phyloP scores from a whole-genome alignment of 2,888 invertebrate species.

The Erpobdella octoculata region DNA sequence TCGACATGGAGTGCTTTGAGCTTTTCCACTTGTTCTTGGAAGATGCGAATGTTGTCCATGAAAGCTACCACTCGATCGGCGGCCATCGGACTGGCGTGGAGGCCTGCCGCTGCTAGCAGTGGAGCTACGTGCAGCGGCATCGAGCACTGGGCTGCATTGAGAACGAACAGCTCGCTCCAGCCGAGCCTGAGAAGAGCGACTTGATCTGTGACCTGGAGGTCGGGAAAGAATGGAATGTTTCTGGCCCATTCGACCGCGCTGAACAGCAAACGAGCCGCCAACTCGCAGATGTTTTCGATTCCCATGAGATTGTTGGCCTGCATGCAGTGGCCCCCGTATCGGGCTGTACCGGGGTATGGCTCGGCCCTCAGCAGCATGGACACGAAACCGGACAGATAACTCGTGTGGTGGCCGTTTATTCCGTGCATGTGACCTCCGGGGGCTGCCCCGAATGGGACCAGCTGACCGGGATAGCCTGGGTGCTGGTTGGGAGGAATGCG shows the following conservation, averaged over 20 bases:
- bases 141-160: conserved; percentile 94
- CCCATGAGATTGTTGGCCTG: conserved; percentile 83
- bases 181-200: conserved; percentile 85
- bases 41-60: conserved; percentile 66
- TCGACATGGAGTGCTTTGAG: conserved; percentile 94
- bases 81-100: conserved; percentile 90
- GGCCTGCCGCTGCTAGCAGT: conserved; percentile 76
- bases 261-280: conserved; percentile 87
- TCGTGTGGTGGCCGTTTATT: conserved; percentile 62
- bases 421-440: conserved; percentile 53
- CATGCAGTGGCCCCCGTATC: conserved; percentile 50
- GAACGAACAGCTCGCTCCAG: conserved; percentile 93
- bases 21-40: conserved; percentile 85
- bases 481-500: conserved; percentile 89
- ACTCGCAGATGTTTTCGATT: conserved; percentile 93
- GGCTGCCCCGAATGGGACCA: conserved; percentile 12
- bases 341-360: conserved; percentile 78
- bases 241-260: conserved; percentile 96
- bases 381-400: conserved; percentile 81
- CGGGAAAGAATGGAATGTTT: conserved; percentile 95
- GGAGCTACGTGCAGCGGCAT: conserved; percentile 96
- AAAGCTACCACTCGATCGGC: conserved; percentile 88
- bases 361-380: conserved; percentile 86
- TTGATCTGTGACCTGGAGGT: conserved; percentile 62
- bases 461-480: conserved; percentile 61